These are phyloP conservation scores for Tokudaia muenninki DNA, from an alignment of 2,797 vertebrate species.

Conservation along the genomic window DNA sequence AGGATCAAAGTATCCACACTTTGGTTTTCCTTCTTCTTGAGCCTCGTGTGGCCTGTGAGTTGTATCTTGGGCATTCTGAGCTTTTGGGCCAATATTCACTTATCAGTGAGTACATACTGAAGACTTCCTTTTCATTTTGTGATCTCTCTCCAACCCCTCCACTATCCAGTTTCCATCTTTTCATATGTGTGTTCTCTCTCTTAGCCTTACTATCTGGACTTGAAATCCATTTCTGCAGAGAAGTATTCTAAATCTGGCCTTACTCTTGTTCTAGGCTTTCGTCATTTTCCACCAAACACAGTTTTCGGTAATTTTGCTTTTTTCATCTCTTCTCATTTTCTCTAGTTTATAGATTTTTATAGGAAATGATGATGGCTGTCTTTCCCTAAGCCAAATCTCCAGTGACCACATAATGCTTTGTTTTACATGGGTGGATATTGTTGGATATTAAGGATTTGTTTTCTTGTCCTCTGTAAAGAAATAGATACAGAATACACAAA, in stretches of 20 bases:
- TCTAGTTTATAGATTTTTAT: background rate
- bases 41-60: no score
- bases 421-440: background rate
- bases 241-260: background rate
- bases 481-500: background rate
- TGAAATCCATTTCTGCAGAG: background rate
- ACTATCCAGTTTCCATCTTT: background rate
- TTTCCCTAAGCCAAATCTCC: background rate
- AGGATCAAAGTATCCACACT: no score
- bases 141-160: background rate
- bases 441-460: background rate
- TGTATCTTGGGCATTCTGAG: no score
- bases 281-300: background rate
- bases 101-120: no score
- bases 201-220: background rate
- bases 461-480: background rate
- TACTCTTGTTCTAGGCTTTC: background rate
- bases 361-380: background rate
- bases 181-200: background rate
- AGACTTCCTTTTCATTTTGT: background rate
- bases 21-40: no score
- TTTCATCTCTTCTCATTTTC: background rate
- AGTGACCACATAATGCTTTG: background rate
- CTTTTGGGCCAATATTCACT: no score
- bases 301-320: background rate